Conservation (phyloP, 2,113 vertebrate species). For the Dissostichus mawsoni region DNA sequence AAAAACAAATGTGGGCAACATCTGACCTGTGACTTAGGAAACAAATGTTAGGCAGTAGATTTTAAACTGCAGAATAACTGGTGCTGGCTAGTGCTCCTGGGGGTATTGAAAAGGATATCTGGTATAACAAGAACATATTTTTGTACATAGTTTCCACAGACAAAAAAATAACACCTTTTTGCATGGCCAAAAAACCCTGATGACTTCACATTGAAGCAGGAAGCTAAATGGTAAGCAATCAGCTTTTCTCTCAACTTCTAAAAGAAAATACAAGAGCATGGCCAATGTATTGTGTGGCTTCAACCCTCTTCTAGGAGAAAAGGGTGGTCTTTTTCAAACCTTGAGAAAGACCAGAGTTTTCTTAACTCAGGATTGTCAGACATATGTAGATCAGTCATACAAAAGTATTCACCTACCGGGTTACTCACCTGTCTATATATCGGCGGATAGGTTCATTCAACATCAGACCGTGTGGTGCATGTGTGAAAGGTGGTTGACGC, state of each 20-base stretch:
- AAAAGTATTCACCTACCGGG: conserved; percentile 40
- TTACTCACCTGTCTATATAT: conserved; percentile 93
- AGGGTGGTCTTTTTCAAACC: not conserved
- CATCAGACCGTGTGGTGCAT: conserved; percentile 79
- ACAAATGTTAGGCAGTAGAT: conserved; percentile 75
- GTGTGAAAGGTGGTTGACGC: conserved; percentile 89
- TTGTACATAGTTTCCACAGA: conserved; percentile 60
- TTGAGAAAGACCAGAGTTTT: conserved; percentile 11
- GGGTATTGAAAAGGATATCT: conserved; percentile 74
- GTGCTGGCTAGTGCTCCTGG: conserved; percentile 50
- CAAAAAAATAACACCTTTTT: conserved; percentile 55
- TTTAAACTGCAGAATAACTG: conserved; percentile 65
- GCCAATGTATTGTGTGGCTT: not conserved
- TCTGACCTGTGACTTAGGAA: conserved; percentile 81
- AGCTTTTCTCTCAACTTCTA: conserved; percentile 18
- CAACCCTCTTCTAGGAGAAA: not conserved
- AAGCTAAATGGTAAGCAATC: conserved; percentile 29
- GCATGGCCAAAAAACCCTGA: conserved; percentile 30
- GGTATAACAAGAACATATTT: conserved; percentile 63
- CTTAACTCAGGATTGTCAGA: conserved; percentile 11
- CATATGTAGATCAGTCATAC: not conserved
- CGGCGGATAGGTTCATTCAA: conserved; percentile 87
- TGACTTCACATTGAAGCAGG: conserved; percentile 49
- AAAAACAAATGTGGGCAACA: conserved; percentile 75
- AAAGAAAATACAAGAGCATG: conserved; percentile 33